Evolutionary conservation across 64 coral and sea anemone genomes (phyloP).

Genomic region (Pocillopora damicornis): DNA sequence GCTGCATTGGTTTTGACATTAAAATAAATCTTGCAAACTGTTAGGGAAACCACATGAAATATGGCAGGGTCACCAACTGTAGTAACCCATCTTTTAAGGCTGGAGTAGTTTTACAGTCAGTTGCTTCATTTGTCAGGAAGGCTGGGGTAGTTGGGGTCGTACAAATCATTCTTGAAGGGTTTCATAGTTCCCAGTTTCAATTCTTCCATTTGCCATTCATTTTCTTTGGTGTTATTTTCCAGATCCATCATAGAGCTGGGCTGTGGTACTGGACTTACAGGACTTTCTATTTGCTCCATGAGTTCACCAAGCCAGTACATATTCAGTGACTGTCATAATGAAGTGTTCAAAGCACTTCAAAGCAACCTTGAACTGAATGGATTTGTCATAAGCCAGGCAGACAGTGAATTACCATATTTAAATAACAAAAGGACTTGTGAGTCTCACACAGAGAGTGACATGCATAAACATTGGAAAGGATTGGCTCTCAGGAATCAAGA

Average conservation of each 20-base stretch:
- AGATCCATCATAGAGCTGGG: constrained; percentile 71
- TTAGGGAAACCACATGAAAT: too few relatives aligned
- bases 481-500: not conserved
- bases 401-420: not conserved
- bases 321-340: constrained; percentile 67
- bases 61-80: too few relatives aligned
- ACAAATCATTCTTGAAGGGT: too few relatives aligned
- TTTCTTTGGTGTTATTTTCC: not conserved
- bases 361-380: constrained; percentile 59
- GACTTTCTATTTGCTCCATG: constrained; percentile 42
- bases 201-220: too few relatives aligned
- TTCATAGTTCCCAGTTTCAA: too few relatives aligned
- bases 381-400: not conserved
- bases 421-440: not conserved
- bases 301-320: constrained; percentile 41
- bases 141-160: too few relatives aligned
- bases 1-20: too few relatives aligned
- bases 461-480: not conserved
- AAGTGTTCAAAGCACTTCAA: constrained; percentile 43
- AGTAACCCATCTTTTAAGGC: too few relatives aligned
- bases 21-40: too few relatives aligned
- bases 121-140: too few relatives aligned
- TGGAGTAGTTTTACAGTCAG: too few relatives aligned
- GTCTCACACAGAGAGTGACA: not conserved
- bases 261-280: constrained; percentile 62